phyloP scores from a whole-genome alignment of 2,113 vertebrate genomes.

The Eptatretus burgeri region DNA sequence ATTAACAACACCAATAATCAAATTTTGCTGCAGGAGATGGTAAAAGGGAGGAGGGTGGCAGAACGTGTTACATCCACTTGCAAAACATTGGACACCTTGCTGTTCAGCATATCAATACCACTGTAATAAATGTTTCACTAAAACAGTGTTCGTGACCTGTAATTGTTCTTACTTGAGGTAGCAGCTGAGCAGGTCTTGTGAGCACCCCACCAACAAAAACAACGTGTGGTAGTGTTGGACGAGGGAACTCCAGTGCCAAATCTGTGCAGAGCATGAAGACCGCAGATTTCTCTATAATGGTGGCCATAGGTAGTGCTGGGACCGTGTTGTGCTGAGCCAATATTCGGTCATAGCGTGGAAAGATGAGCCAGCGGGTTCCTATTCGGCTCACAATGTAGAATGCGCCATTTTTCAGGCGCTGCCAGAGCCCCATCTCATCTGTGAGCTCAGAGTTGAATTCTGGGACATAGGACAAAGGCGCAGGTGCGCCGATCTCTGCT shows the following conservation, averaged over 20 bases:
- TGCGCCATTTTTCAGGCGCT: slow-evolving; percentile 53
- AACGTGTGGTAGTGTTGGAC: slow-evolving; percentile 78
- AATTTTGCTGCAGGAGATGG: no score
- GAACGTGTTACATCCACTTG: no score
- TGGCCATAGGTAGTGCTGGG: slow-evolving; percentile 46
- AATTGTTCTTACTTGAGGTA: slow-evolving; percentile 47
- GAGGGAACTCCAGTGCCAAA: slow-evolving; percentile 71
- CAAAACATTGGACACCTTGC: no score
- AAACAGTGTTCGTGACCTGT: no score
- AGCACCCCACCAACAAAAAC: slow-evolving; percentile 94
- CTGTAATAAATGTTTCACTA: no score
- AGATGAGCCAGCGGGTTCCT: slow-evolving; percentile 55
- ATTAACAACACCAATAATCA: no score
- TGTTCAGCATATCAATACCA: no score
- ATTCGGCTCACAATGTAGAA: slow-evolving; percentile 66
- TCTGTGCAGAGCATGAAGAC: slow-evolving; percentile 97
- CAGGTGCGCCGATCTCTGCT: slow-evolving; percentile 70
- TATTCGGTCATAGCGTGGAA: slow-evolving; percentile 80
- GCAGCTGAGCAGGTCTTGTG: slow-evolving; percentile 45
- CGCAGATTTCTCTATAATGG: slow-evolving; percentile 60
- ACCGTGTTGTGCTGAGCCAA: slow-evolving; percentile 45
- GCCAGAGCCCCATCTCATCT: slow-evolving; percentile 51
- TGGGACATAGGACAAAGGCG: slow-evolving; percentile 66
- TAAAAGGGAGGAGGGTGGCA: no score
- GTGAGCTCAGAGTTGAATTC: slow-evolving; percentile 94